Percentiles rank a stretch among this genome's conserved stretches.
Evolutionary conservation across 2,888 invertebrate genomes (phyloP).

Genomic region (Furcula furcula): DNA sequence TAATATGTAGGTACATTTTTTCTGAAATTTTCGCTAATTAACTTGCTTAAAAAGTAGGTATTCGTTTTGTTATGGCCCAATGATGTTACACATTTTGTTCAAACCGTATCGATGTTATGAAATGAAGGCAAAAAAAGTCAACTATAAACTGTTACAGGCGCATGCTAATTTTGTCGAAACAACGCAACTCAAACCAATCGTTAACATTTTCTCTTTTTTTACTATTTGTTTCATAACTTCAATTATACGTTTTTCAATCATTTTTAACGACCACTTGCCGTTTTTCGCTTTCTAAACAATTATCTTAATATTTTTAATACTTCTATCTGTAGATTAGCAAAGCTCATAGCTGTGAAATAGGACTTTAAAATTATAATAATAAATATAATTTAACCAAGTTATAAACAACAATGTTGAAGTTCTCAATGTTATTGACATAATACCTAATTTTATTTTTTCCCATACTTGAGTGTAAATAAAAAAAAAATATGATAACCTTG

Average conservation of each 20-base stretch:
- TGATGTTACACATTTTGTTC: constrained; percentile 69
- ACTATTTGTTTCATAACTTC: not conserved
- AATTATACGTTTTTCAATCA: no score
- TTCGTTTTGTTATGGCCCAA: constrained; percentile 61
- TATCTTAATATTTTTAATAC: no score
- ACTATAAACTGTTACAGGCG: constrained; percentile 56
- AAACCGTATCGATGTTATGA: constrained; percentile 68
- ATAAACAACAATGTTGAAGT: no score
- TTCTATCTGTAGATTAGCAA: no score
- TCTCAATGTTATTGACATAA: no score
- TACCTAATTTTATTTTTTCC: not conserved
- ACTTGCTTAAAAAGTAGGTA: constrained; percentile 53
- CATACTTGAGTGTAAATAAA: not conserved
- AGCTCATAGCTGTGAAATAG: no score
- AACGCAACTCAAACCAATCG: constrained; percentile 45
- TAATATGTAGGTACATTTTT: constrained; percentile 26
- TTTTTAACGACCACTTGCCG: no score
- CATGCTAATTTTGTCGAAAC: constrained; percentile 60
- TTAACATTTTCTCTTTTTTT: constrained; percentile 28
- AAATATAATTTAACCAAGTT: no score
- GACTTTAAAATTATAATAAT: no score
- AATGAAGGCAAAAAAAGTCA: constrained; percentile 60
- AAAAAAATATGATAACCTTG: constrained; percentile 1
- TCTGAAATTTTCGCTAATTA: constrained; percentile 17
- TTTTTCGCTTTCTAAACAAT: no score